These are phyloP conservation scores for Pluvialis apricaria DNA, from an alignment of 2,113 vertebrate genomes.

Conservation along the genomic window DNA sequence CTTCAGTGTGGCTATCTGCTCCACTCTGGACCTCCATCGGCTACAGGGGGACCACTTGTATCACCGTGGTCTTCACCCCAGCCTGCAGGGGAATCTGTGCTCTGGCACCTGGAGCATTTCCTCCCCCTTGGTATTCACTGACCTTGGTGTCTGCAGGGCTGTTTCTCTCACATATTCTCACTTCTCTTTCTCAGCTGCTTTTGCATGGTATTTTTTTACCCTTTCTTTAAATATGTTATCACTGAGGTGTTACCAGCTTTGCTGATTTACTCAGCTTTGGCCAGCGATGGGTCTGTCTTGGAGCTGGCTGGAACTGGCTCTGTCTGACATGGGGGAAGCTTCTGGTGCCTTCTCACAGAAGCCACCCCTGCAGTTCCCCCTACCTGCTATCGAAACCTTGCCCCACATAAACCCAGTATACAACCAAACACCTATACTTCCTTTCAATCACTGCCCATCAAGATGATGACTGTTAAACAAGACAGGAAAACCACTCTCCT, in stretches of 20 bases:
- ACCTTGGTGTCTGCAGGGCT: background rate
- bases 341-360: background rate
- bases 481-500: background rate
- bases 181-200: background rate
- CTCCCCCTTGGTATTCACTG: background rate
- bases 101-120: background rate
- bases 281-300: background rate
- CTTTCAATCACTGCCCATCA: background rate
- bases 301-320: background rate
- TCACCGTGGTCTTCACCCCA: background rate
- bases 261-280: background rate
- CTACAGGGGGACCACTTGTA: background rate
- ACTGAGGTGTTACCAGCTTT: background rate
- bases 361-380: background rate
- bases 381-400: background rate
- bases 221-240: background rate
- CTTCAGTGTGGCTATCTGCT: background rate
- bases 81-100: background rate
- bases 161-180: background rate
- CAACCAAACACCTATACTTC: background rate
- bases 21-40: fast-evolving
- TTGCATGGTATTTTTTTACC: background rate
- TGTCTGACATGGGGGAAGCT: background rate
- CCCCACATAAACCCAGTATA: background rate
- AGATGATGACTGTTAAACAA: background rate